A percentile compares a stretch with the other conserved stretches of the same genome.
phyloP scores from a whole-genome alignment of 2,113 vertebrate genomes.

The Chloropsis cyanopogon region DNA sequence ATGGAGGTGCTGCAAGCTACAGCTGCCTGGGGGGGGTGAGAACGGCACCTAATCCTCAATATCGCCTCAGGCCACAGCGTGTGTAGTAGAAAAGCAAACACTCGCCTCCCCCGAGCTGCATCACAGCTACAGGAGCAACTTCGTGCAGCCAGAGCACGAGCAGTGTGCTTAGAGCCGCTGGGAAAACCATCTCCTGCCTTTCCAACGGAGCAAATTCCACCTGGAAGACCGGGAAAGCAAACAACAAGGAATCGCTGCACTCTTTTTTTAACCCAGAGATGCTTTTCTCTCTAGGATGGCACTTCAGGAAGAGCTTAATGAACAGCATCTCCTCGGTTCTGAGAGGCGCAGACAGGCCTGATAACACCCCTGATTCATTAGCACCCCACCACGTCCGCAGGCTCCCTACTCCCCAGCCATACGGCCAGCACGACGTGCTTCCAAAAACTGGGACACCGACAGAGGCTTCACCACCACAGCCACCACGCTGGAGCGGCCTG shows the following conservation, averaged over 20 bases:
- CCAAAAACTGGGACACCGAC: background rate
- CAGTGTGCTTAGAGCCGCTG: fast-evolving
- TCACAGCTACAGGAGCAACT: background rate
- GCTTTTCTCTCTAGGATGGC: background rate
- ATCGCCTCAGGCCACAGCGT: background rate
- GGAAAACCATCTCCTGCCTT: background rate
- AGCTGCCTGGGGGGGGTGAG: background rate
- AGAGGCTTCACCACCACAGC: background rate
- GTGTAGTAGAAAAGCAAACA: background rate
- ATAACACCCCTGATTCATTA: conserved; percentile 4
- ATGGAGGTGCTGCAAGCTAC: background rate
- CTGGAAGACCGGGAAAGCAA: background rate
- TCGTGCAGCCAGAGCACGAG: background rate
- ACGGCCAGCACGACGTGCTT: background rate
- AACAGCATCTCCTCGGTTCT: background rate
- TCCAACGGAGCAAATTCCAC: fast-evolving
- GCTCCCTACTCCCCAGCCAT: conserved; percentile 34
- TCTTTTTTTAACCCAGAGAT: background rate
- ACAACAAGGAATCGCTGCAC: background rate
- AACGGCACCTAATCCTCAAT: background rate
- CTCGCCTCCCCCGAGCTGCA: background rate
- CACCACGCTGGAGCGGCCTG: background rate
- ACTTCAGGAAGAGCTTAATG: background rate
- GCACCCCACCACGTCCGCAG: background rate
- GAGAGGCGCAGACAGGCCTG: background rate